These are phyloP conservation scores for Oophaga pumilio DNA, from an alignment of 2,113 vertebrate genomes.

Conservation along the genomic window DNA sequence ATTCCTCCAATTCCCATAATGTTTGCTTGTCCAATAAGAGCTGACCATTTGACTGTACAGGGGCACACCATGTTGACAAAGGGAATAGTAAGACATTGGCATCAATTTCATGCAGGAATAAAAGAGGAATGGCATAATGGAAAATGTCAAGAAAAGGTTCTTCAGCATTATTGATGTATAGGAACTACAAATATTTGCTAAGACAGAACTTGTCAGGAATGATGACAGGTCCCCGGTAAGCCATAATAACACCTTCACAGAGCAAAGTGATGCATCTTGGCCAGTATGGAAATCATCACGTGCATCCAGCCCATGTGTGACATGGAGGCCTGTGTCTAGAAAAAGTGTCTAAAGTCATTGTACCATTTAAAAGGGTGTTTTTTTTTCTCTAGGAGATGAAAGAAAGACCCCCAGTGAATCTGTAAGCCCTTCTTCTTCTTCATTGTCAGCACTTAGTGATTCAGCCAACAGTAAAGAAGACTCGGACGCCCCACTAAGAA, in stretches of 20 bases:
- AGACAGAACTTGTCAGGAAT: too few relatives aligned
- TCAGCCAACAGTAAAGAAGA: constrained; percentile 95
- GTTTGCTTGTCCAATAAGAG: too few relatives aligned
- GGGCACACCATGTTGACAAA: too few relatives aligned
- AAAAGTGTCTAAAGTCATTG: neutral
- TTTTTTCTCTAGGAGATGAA: constrained; percentile 71
- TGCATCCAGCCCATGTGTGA: neutral
- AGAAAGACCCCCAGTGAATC: constrained; percentile 81
- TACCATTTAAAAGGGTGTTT: constrained; percentile 37
- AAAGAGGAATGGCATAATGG: too few relatives aligned
- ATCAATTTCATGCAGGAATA: too few relatives aligned
- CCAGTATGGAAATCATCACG: neutral
- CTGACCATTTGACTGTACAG: too few relatives aligned
- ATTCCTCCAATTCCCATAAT: too few relatives aligned
- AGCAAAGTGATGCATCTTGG: neutral
- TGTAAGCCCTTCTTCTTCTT: constrained; percentile 93
- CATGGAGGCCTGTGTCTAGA: neutral
- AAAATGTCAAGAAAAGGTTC: too few relatives aligned
- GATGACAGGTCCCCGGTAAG: too few relatives aligned
- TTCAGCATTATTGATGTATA: too few relatives aligned
- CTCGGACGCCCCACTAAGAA: constrained; percentile 82
- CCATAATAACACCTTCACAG: neutral
- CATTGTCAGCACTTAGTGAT: constrained; percentile 93
- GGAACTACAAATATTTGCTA: too few relatives aligned
- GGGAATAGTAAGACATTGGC: too few relatives aligned